Percentiles rank a stretch among this genome's conserved stretches.
These are phyloP conservation scores for Perca schrenkii DNA, from an alignment of 2,113 vertebrate genomes.

Conservation along the genomic window DNA sequence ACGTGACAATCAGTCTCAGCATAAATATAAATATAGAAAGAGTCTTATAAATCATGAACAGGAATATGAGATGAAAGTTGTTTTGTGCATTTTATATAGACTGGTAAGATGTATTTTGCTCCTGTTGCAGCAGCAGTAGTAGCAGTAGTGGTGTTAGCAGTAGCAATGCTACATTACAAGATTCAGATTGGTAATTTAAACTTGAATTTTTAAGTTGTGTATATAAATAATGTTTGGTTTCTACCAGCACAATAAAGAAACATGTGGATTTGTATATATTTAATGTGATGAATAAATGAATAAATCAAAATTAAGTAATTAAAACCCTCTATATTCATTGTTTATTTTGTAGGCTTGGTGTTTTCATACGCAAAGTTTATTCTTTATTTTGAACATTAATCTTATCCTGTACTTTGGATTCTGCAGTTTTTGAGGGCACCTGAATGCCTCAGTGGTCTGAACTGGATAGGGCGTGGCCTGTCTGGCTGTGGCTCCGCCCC, in stretches of 20 bases:
- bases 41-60: background rate
- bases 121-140: background rate
- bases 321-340: background rate
- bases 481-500: slow-evolving; percentile 1
- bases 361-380: background rate
- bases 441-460: slow-evolving; percentile 21
- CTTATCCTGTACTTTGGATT: background rate
- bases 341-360: background rate
- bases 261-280: background rate
- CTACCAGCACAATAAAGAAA: background rate
- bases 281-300: background rate
- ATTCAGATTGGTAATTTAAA: background rate
- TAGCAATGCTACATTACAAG: background rate
- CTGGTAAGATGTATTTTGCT: background rate
- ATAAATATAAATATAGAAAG: background rate
- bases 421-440: background rate
- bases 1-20: background rate
- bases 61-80: background rate
- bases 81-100: background rate
- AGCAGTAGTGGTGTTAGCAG: background rate
- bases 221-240: background rate
- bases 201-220: background rate
- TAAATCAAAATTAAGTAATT: background rate
- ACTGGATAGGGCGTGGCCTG: slow-evolving; percentile 32
- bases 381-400: background rate